Base-by-base conservation (phyloP, 2,888 invertebrate genomes). In the Agriopis aurantiaria region DNA sequence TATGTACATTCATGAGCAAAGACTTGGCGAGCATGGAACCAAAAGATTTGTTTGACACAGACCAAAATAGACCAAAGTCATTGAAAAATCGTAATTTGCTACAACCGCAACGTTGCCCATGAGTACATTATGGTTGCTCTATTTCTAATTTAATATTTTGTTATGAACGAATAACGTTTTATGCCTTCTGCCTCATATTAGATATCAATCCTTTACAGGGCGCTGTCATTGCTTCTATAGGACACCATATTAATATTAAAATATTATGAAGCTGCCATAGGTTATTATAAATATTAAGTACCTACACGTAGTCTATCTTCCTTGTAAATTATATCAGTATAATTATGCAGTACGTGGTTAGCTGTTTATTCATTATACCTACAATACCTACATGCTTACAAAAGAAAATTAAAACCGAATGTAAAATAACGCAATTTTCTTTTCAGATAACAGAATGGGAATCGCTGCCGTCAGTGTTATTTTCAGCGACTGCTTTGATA, bases 401-500 rank as follows among this genome's bases (percentile, higher is more conserved):
- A 3, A n/a, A 55, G 55, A 41, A 41, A n/a, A n/a, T 41, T 40
- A 41, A 55, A 53, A 12, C 5, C 8, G 40, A 40, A 8, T 40
- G 11, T 49, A 23, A 17, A 49, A 49, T 51, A 0, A 52, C 11
- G 17, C 33, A 55, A 41, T 62, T 65, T 77, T 66, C 66, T 75
- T 89, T 86, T 53, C 86, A 92, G 91, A 81, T 84, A 0, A 74
- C 74, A 8, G 74, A 88, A 63, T 65, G 88, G 10, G 68, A 82
- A 40, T 80, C 86, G 0, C 77, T 92, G 3, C 91, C 91, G 5
- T 84, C 88, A 0, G 85, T 89, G n/a, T 75, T 91, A 17, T 92
- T 92, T 73, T 79, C 90, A 0, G 75, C 81, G 3, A 82, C 86
- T 11, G 85, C 91, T n/a, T 62, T 89, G 0, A 66, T 88, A 49